Evolutionary conservation across 2,797 vertebrate species (phyloP), one percentile per base, ranked within the genome.

Genomic region (Rhynchonycteris naso): DNA sequence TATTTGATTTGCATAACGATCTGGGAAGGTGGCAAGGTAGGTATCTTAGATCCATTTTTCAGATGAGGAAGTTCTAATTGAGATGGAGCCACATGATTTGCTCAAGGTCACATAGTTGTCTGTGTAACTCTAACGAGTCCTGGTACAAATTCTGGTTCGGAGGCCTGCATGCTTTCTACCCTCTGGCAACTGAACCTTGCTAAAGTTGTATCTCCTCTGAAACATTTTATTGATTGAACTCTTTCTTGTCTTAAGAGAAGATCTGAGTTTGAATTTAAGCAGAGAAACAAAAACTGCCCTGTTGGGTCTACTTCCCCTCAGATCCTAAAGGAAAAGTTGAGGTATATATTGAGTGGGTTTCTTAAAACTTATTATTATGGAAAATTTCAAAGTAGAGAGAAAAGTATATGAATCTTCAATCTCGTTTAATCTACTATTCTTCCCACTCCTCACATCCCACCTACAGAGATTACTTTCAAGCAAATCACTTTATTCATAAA

Each of bases 181-280:
- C 28, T 69, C n/a, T 11, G 65, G 8, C 61, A 50, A 22, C 35
- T 63, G 88, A 90, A 50, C 3, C 12, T 8, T 7, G 30, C 19
- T 50, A n/a, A 81, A 52, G 50, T 74, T 58, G 22, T 30, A 26
- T 90, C 47, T 74, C 76, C 35, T 87, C 35, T 71, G 21, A 87
- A 90, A 82, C 24, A 26, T 56, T 68, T 71, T 22, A 84, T 33
- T 87, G 38, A 68, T 71, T 81, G 69, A 22, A 22, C 43, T 82
- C 69, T 83, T 71, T 82, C 69, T 83, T 71, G 52, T 81, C 87
- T 93, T 82, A 58, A 63, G 35, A 76, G 61, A 63, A 81, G 61
- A 82, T 16, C 15, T 87, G 68, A 82, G 82, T 16, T 24, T 68
- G 68, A 88, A 82, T 76, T 75, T 82, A 76, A 75, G 47, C 54